Evolutionary conservation across 2,888 invertebrate genomes (phyloP), one percentile per base, ranked within the genome.

Genomic region (Patella pellucida): DNA sequence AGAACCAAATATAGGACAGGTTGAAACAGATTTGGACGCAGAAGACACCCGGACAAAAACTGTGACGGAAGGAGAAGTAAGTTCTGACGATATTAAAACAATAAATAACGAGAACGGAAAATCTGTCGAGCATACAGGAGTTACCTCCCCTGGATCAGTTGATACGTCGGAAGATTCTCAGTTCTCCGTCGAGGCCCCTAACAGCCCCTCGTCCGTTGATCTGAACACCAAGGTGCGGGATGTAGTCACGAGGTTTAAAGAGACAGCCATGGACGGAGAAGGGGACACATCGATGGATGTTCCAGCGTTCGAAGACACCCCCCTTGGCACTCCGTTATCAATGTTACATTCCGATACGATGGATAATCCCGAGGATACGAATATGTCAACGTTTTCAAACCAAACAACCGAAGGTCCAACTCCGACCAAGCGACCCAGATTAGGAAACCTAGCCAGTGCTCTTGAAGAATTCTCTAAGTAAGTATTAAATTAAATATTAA

Each of bases 91-190:
- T 19, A 19, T 51, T 52, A 27, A 16, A 19, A n/a, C 52, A 16
- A 71, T 52, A 3, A 19, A 27, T 51, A 16, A n/a, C 4, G 52
- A 41, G 52, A 41, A n/a, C 2, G 19, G 23, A 15, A 54, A 71
- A 71, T 9, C 41, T 41, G 41, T 41, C 0, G 41, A 41, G 1
- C 41, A 41, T 41, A 9, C 41, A 41, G 7, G n/a, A 3, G 62
- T 23, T 19, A 19, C 62, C 15, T 62, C 62, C 11, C 62, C 62
- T 23, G 19, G 19, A 1, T 62, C 62, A 12, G 62, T 23, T 12
- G 62, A 62, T 19, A 62, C 62, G 15, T 62, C 62, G 11, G 62
- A 62, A 62, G 62, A 62, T 11, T 62, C 62, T 19, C 62, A 62
- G 14, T 62, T 62, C 62, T 62, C 62, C 1, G 23, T 23, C 11